phyloP scores from a whole-genome alignment of 2,888 invertebrate genomes.

The Aphidoletes aphidimyza region DNA sequence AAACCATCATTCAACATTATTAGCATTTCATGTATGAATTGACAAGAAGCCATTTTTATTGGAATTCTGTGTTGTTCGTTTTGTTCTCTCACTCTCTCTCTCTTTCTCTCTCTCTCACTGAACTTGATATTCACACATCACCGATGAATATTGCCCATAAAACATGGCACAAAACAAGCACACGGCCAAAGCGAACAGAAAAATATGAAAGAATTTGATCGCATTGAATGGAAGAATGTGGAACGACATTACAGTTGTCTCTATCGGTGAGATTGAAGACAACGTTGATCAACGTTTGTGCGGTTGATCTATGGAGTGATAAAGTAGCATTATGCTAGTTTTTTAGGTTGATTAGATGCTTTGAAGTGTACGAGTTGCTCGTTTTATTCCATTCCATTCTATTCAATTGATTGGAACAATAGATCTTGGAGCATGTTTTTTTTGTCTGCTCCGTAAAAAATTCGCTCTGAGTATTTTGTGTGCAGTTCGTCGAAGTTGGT shows the following conservation, averaged over 20 bases:
- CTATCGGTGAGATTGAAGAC: neutral
- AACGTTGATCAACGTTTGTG: neutral
- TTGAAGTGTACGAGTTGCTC: no score
- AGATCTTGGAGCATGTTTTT: no score
- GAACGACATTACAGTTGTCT: neutral
- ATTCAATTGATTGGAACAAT: no score
- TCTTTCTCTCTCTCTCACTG: no score
- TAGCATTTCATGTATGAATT: slow-evolving; percentile 42
- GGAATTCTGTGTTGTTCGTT: no score
- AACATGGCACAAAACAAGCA: neutral
- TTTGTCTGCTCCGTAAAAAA: no score
- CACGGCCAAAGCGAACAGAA: neutral
- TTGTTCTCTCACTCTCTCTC: no score
- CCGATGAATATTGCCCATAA: slow-evolving; percentile 27
- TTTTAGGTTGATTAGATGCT: no score
- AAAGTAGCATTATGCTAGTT: no score
- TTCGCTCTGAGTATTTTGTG: no score
- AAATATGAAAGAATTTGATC: slow-evolving; percentile 16
- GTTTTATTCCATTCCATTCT: no score
- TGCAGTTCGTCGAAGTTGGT: neutral
- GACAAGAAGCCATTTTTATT: slow-evolving; percentile 51
- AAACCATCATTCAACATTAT: slow-evolving; percentile 23
- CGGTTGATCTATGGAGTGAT: neutral
- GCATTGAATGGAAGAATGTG: neutral
- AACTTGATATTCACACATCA: slow-evolving; percentile 51